Evolutionary conservation across 2,113 vertebrate species (phyloP), one percentile per base, ranked within the genome.

Genomic region (Oceanites oceanicus): DNA sequence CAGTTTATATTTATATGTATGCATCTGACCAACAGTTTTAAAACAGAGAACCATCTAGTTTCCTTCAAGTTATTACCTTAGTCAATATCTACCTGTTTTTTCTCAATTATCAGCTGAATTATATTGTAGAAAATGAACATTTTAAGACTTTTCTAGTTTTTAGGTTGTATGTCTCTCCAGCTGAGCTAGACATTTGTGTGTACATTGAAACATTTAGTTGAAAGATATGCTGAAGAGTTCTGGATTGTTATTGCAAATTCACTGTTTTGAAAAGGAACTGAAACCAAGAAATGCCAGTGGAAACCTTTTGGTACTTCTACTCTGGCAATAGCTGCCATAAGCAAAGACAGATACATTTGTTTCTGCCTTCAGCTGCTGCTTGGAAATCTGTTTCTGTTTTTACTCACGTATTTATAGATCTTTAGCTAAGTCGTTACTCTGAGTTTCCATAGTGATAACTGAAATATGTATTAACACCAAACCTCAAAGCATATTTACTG

Each of bases 381-480:
- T 94, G 70, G 71, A 91, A 91, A 88, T 90, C 80, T 95, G 89
- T 91, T 95, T 94, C 96, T 97, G 83, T 59, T 97, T 95, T 97
- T 58, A 67, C 86, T 95, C 90, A 71, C 4, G 1, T 96, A 94
- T 97, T 96, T 97, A 92, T 94, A 91, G 89, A 96, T 94, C 81
- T 94, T 97, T 90, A 95, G 84, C 91, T 79, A 80, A 96, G 89
- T 88, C 38, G 5, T 95, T 94, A 83, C 72, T 91, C 87, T 67
- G 91, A 91, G 97, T 96, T 97, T 96, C 96, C 97, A 95, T 95
- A 95, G 95, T 45, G 93, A 96, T 91, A 96, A 90, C 89, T 96
- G 90, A 95, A 97, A 96, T 96, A 96, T 92, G 70, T 88, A 95
- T 97, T 97, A 97, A 93, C 29, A 91, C 47, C 90, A 92, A 91